Evolutionary conservation across 1,140 invertebrate genomes (phyloP).

Genomic region (Daktulosphaira vitifoliae): DNA sequence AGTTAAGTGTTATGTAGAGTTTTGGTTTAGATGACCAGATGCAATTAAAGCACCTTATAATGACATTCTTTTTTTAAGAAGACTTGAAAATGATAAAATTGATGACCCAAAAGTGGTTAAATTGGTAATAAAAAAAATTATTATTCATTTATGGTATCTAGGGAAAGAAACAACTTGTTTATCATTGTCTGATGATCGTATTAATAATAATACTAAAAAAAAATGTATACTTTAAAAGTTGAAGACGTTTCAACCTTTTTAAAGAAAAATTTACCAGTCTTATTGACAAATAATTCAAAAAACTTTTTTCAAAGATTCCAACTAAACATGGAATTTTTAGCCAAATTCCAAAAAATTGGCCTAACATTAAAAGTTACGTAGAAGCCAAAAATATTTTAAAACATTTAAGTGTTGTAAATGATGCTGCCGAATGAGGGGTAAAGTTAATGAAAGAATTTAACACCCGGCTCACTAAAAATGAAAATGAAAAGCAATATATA

Average conservation of each 20-base stretch:
- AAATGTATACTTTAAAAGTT: no score
- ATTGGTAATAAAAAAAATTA: not conserved
- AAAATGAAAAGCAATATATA: no score
- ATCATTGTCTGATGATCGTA: conserved; percentile 5
- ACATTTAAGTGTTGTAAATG: no score
- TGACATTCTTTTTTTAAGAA: not conserved
- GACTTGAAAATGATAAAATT: not conserved
- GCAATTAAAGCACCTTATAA: conserved; percentile 3
- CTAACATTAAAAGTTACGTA: not conserved
- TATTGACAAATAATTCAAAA: no score
- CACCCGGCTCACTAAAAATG: no score
- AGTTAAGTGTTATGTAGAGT: not conserved
- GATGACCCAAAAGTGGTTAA: not conserved
- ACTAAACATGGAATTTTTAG: not conserved
- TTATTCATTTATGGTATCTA: conserved; percentile 13
- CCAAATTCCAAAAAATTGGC: conserved; percentile 11
- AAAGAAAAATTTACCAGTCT: no score
- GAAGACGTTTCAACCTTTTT: no score
- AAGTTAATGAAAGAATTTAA: no score
- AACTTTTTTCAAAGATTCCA: no score
- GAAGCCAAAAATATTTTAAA: no score
- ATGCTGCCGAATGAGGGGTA: no score
- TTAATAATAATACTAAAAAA: conserved; percentile 7
- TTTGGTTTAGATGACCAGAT: not conserved
- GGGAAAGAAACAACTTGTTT: conserved; percentile 11